Evolutionary conservation across 2,888 invertebrate species (phyloP).

Genomic region (Phaonia tiefii): DNA sequence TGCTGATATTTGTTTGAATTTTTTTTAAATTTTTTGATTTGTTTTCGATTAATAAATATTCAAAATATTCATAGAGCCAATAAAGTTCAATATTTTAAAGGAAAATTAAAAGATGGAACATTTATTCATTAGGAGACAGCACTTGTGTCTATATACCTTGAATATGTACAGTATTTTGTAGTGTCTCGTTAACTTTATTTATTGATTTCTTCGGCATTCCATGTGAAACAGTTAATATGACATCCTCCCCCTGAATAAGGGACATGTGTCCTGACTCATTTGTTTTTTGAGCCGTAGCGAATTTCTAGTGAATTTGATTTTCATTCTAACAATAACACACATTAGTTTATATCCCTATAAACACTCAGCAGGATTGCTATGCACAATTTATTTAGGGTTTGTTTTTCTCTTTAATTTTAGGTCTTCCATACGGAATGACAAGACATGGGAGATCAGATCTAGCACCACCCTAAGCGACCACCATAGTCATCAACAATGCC

Average conservation of each 20-base stretch:
- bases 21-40: no score
- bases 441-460: neutral
- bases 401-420: no score
- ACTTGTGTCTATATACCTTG: no score
- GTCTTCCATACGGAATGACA: slow-evolving; percentile 24
- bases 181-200: neutral
- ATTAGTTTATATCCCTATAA: slow-evolving; percentile 37
- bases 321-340: neutral
- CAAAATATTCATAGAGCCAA: no score
- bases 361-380: slow-evolving; percentile 51
- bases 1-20: no score
- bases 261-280: neutral
- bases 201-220: neutral
- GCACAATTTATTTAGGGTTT: slow-evolving; percentile 55
- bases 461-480: no score
- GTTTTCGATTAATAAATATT: no score
- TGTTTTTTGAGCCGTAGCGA: slow-evolving; percentile 17
- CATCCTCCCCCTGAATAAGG: neutral
- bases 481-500: neutral
- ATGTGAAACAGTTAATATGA: neutral
- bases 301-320: slow-evolving; percentile 53
- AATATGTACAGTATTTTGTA: no score
- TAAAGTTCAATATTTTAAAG: no score
- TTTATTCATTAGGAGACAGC: no score
- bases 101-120: no score